Conservation (phyloP, 37 sponge, comb jelly and placozoan genomes). For the Haliclona indistincta region DNA sequence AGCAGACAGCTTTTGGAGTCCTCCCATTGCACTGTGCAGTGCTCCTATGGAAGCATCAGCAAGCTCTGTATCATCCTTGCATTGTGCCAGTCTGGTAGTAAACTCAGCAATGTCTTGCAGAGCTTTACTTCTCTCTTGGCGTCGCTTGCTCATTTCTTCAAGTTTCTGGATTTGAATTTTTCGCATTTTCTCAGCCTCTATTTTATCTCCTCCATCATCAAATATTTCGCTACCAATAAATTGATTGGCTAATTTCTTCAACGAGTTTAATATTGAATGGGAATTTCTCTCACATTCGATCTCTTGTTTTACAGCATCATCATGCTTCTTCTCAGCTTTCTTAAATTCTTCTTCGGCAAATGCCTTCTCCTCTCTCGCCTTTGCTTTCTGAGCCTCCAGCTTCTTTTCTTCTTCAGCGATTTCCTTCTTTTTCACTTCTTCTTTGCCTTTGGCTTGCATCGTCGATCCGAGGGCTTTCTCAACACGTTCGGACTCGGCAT, state of each 20-base stretch:
- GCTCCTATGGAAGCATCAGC: slow-evolving; percentile 23
- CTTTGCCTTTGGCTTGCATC: background rate
- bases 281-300: background rate
- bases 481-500: background rate
- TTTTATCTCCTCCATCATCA: background rate
- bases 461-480: background rate
- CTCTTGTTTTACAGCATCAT: background rate
- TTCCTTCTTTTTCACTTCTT: background rate
- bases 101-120: slow-evolving; percentile 17
- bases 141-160: slow-evolving; percentile 1
- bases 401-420: background rate
- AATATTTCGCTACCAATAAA: too few relatives aligned
- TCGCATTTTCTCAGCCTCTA: background rate
- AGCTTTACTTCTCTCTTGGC: slow-evolving; percentile 7
- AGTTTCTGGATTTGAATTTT: background rate
- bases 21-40: slow-evolving; percentile 25
- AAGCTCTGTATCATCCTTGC: background rate
- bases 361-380: background rate
- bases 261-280: too few relatives aligned
- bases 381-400: background rate
- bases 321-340: background rate
- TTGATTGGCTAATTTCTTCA: background rate
- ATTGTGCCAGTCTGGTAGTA: slow-evolving; percentile 10
- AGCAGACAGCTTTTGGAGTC: slow-evolving; percentile 27
- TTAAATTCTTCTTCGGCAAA: background rate